Conservation (phyloP, 2,888 invertebrate genomes). For the Spilarctia lutea region DNA sequence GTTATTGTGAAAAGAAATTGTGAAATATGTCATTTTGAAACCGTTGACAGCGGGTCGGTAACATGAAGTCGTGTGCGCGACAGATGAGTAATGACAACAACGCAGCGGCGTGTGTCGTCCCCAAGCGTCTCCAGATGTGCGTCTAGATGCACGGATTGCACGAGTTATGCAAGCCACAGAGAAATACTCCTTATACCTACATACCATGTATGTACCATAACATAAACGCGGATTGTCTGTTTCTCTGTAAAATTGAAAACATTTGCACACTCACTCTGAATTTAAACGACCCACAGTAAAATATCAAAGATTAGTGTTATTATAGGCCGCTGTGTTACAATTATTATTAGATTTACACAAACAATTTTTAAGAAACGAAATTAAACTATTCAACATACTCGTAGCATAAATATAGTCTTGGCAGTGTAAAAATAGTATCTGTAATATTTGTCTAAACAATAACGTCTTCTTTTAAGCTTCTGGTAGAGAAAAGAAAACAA, state of each 20-base stretch:
- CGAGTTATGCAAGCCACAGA: conserved; percentile 72
- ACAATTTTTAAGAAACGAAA: conserved; percentile 35
- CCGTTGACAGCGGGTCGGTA: conserved; percentile 64
- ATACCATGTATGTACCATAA: conserved; percentile 60
- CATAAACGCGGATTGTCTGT: conserved; percentile 50
- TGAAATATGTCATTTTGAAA: conserved; percentile 69
- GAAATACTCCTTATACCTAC: conserved; percentile 62
- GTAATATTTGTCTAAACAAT: conserved; percentile 32
- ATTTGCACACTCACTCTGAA: conserved; percentile 41
- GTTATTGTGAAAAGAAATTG: conserved; percentile 57
- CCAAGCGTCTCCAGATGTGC: conserved; percentile 80
- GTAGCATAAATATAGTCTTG: conserved; percentile 25
- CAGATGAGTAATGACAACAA: conserved; percentile 86
- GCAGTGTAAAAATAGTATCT: conserved; percentile 33
- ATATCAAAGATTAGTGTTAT: conserved; percentile 32
- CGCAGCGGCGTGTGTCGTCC: conserved; percentile 77
- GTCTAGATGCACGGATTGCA: conserved; percentile 74
- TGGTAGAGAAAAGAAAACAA: conserved; percentile 25
- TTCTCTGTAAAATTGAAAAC: conserved; percentile 54
- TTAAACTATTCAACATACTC: conserved; percentile 25
- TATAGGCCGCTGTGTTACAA: conserved; percentile 29
- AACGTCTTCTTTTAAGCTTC: conserved; percentile 25
- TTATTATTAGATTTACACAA: conserved; percentile 38
- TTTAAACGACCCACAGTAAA: conserved; percentile 22
- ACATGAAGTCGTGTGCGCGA: conserved; percentile 81